Percentiles rank a stretch among this genome's conserved stretches.
Conservation (phyloP, 2,888 invertebrate species). For the Cacoxenus indagator region DNA sequence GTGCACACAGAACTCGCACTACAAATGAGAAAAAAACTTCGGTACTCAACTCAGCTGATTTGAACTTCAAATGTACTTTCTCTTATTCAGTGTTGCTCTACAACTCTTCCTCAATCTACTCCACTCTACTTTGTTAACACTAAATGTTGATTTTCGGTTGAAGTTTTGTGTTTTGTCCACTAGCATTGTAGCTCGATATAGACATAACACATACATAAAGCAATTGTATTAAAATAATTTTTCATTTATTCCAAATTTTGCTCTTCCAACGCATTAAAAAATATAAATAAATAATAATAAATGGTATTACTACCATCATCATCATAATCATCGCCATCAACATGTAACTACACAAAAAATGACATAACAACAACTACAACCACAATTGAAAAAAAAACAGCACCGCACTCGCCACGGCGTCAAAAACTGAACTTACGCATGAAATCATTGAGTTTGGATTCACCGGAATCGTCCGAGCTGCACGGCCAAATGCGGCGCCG, state of each 20-base stretch:
- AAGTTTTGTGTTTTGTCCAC: slow-evolving; percentile 15
- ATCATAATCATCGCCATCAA: slow-evolving; percentile 10
- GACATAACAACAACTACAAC: slow-evolving; percentile 29
- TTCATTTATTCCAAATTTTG: slow-evolving; percentile 1
- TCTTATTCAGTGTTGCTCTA: slow-evolving; percentile 16
- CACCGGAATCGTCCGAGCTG: slow-evolving; percentile 90
- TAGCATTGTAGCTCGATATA: slow-evolving; percentile 10
- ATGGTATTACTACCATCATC: background rate
- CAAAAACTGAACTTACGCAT: slow-evolving; percentile 97
- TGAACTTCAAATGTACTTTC: slow-evolving; percentile 33
- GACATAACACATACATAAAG: background rate
- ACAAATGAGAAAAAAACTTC: slow-evolving; percentile 34
- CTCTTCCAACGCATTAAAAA: background rate
- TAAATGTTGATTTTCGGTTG: slow-evolving; percentile 14
- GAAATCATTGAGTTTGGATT: slow-evolving; percentile 97
- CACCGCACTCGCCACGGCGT: slow-evolving; percentile 95
- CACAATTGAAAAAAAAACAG: slow-evolving; percentile 73
- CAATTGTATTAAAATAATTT: slow-evolving; percentile 4
- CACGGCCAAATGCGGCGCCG: slow-evolving; percentile 81
- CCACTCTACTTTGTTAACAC: slow-evolving; percentile 2
- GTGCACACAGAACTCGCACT: slow-evolving; percentile 15
- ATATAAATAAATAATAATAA: background rate
- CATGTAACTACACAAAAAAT: slow-evolving; percentile 16
- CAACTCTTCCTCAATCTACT: background rate
- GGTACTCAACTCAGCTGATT: background rate